Base-by-base conservation (phyloP, 1,140 invertebrate genomes). In the Stegodyphus mimosarum region DNA sequence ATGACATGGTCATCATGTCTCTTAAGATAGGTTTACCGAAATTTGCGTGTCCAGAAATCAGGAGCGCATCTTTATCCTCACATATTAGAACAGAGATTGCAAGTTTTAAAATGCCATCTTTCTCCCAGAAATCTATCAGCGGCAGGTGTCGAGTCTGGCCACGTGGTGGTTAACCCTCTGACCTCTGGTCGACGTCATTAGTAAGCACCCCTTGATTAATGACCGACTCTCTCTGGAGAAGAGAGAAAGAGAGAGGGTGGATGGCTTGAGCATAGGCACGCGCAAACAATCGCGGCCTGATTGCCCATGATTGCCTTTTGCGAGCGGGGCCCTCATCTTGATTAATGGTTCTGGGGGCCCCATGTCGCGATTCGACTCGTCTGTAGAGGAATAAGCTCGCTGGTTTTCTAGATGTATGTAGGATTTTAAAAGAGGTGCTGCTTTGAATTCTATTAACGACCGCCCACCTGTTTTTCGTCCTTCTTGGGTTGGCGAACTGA, bases 91-190 rank as follows among this genome's bases (percentile, higher is more conserved):
- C 33, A 33, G 33, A 1, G 33, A 33, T 33, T 33, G 33, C 33
- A 33, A 33, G 64, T 75, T 84, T 84, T 84, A 84, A 84, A 84
- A 84, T 49, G n/a, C 81, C 72, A 84, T 84, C 81, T 51, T 84
- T 84, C 73, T 50, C 49, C 81, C 13, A 13, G 64, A 78, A 66
- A 60, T 64, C 79, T 50, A 55, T 69, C 81, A 84, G 72, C 72
- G 52, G 80, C 80, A 83, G 80, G 80, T 83, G 80, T 66, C 80
- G 80, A 83, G 55, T 55, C 18, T 18, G 71, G 60, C 73, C 81
- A 69, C 63, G 73, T 69, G 81, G 64, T 60, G 72, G 72, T 84
- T 84, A 76, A 84, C 81, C 79, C 79, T 33, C 53, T 49, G 81
- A 76, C 72, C 81, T 51, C 66, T 76, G 81, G 72, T 55, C 60